Base-by-base conservation (phyloP, 92 coral and sea anemone genomes). In the Heliopora coerulea region DNA sequence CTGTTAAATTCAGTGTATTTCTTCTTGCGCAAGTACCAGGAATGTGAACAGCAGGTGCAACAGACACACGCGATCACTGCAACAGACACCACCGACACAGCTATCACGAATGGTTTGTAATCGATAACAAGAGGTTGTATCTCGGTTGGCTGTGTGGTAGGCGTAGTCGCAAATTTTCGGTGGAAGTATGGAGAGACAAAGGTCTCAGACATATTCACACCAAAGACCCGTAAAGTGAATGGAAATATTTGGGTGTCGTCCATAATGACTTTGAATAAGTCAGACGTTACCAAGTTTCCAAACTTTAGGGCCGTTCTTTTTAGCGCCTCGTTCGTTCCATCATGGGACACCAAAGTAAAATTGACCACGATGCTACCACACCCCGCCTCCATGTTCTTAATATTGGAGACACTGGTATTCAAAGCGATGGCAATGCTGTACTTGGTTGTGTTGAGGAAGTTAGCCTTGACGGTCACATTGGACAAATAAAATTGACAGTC, bases 311-410 rank as follows among this genome's bases (percentile, higher is more conserved):
- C 30, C 7, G 65, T 34, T 27, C 54, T 24, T 13, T 73, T 81
- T 15, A 81, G 65, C 11, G 68, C 64, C 18, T 33, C 23, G 74
- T 44, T 67, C 27, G 80, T 73, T 15, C 20, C 34, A 32, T 81
- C 70, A 39, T n/a, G 68, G 41, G 70, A 60, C 13, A 52, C 74
- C 28, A 81, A 44, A 14, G 80, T 73, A 20, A 72, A 81, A 49
- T 81, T 81, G n/a, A 81, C 85, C 12, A 81, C 52, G 8, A 81
- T 81, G 50, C 85, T 81, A 3, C 85, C 85, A 40, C 85, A 81
- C 8, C 2, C 5, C 2, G 85, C 85, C 18, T 72, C 58, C 80
- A 73, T 72, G 49, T 81, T 37, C 15, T 39, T 49, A 42, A 81
- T 54, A 3, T 44, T 39, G n/a, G 74, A 28, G 33, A 56, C 59